These are phyloP conservation scores for Lagenorhynchus albirostris DNA, from an alignment of 2,113 vertebrate species.

Conservation along the genomic window DNA sequence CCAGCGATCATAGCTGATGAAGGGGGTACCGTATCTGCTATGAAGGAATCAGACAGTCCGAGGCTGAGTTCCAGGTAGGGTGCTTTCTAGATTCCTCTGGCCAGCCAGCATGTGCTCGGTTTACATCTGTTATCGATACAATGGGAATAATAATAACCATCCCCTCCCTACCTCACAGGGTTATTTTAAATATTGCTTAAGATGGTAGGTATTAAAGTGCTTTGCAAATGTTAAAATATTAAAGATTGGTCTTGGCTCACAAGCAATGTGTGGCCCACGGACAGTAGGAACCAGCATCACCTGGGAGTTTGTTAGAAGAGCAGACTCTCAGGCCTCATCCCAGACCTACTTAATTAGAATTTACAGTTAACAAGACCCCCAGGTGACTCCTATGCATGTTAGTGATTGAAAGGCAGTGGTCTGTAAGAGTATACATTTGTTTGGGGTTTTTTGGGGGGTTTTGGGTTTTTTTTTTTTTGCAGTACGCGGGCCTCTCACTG, in stretches of 20 bases:
- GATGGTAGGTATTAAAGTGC: not conserved
- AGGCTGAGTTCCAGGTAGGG: not conserved
- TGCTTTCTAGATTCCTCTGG: not conserved
- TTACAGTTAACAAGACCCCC: not conserved
- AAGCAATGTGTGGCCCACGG: not conserved
- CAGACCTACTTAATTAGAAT: not conserved
- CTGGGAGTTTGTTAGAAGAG: not conserved
- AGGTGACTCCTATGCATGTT: not conserved
- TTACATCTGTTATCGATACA: not conserved
- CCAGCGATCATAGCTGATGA: not conserved
- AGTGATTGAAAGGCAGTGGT: not conserved
- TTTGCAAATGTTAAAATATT: not conserved
- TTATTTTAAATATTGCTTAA: not conserved
- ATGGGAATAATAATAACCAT: not conserved
- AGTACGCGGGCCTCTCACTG: too few species aligned
- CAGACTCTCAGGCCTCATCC: not conserved
- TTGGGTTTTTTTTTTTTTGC: too few species aligned
- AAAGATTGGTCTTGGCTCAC: not conserved
- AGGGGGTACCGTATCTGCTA: not conserved
- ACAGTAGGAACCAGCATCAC: not conserved
- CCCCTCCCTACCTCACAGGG: not conserved
- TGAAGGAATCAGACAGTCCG: not conserved
- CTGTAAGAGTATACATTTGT: not conserved
- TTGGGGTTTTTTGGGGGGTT: rapidly evolving
- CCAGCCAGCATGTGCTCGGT: not conserved